phyloP scores from a whole-genome alignment of 2,113 vertebrate species.

The Melanocharis versteri region DNA sequence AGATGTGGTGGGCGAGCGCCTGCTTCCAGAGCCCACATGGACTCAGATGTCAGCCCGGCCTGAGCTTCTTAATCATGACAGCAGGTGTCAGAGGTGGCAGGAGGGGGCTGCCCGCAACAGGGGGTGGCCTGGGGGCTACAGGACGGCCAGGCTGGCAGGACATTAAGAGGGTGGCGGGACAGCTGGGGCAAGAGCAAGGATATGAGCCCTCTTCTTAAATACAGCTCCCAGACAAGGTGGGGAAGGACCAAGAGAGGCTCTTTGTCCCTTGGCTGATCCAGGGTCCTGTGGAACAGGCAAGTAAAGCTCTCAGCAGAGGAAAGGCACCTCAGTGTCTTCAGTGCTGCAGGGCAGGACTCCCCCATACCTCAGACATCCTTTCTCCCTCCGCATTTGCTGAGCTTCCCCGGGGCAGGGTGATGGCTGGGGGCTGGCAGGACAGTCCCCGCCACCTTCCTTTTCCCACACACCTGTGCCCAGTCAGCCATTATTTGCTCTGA shows the following conservation, averaged over 20 bases:
- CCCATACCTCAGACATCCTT: neutral
- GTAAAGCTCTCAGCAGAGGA: neutral
- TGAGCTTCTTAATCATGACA: neutral
- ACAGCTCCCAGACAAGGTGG: fast-evolving
- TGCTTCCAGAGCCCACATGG: neutral
- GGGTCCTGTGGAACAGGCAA: fast-evolving
- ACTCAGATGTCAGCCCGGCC: neutral
- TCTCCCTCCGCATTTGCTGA: neutral
- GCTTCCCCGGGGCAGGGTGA: neutral
- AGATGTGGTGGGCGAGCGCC: neutral
- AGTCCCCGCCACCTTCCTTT: neutral
- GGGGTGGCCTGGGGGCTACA: fast-evolving
- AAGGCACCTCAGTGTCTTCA: fast-evolving
- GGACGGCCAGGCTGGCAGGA: neutral
- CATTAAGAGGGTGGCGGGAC: neutral
- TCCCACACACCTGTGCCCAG: fast-evolving
- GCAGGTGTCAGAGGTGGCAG: neutral
- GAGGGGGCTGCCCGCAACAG: neutral
- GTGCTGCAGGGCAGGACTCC: neutral
- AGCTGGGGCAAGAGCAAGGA: neutral
- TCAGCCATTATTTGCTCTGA: neutral
- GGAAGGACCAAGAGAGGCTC: neutral
- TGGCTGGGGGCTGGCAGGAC: neutral
- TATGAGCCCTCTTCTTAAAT: neutral
- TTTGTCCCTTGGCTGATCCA: neutral